These are phyloP conservation scores for Tipula helvola DNA, from an alignment of 2,888 invertebrate genomes.

Conservation along the genomic window DNA sequence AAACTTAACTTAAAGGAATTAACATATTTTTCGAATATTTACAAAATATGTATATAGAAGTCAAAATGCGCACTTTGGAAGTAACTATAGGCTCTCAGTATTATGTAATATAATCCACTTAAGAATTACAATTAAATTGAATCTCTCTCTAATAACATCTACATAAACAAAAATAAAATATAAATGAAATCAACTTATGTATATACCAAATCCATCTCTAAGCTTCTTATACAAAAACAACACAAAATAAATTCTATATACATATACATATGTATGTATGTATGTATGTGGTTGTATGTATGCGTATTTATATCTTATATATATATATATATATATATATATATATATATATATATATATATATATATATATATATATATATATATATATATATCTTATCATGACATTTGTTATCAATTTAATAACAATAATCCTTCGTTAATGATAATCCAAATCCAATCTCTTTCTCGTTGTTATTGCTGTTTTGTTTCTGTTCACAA, in stretches of 20 bases:
- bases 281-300: background rate
- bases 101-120: background rate
- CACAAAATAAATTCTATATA: background rate
- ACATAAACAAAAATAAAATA: background rate
- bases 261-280: background rate
- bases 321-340: background rate
- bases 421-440: slow-evolving; percentile 4
- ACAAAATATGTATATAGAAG: background rate
- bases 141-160: background rate
- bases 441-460: slow-evolving; percentile 4
- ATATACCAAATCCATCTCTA: background rate
- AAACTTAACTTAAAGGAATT: background rate
- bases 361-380: background rate
- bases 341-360: background rate
- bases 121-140: background rate
- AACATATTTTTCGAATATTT: background rate
- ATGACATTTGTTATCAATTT: slow-evolving; percentile 4
- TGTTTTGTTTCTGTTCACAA: background rate
- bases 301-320: background rate
- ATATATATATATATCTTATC: background rate
- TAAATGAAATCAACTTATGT: background rate
- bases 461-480: background rate
- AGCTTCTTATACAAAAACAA: background rate
- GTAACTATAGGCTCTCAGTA: background rate
- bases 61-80: background rate